Base-by-base conservation (phyloP, 1,140 invertebrate species). In the Sycophila sp. region DNA sequence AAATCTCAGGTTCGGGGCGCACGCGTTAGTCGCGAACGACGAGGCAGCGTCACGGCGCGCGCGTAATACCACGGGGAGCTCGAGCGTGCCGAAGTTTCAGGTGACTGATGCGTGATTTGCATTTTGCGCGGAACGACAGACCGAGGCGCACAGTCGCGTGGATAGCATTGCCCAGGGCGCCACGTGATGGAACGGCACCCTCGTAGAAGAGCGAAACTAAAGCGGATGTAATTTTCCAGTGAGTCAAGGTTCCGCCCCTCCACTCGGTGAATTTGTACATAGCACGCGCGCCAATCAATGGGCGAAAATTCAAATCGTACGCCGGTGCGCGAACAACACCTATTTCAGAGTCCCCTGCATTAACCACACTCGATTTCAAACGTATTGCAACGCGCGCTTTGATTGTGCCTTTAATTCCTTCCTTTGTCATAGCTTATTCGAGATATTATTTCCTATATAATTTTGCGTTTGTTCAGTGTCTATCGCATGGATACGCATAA, bases 201-300 rank as follows among this genome's bases (percentile, higher is more conserved):
- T n/a, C n/a, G n/a, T n/a, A n/a, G n/a, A n/a, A n/a, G n/a, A n/a
- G n/a, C n/a, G n/a, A n/a, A n/a, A n/a, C n/a, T n/a, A n/a, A 74
- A 76, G 75, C 65, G 73, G 71, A 77, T 69, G 64, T 71, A 78
- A 78, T 74, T 76, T 76, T 75, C 64, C 53, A 38, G 53, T 81
- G 81, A 80, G 59, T 80, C 79, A 81, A 63, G 69, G 73, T 19
- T 63, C 55, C 22, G 15, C 32, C 64, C 42, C 59, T 32, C 47
- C 69, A 34, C 36, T 11, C 45, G 42, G 0, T 4, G 42, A 19
- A 6, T n/a, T 15, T 38, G 36, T 38, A 38, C n/a, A 56, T 26
- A 10, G 49, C 24, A 10, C 15, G 40, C 30, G 4, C 28, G 49
- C 24, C 15, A 34, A 55, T 55, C 51, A 55, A 55, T 55, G 28